Percentiles rank a stretch among this genome's conserved stretches.
phyloP scores from a whole-genome alignment of 2,797 vertebrate genomes.

The Schizopygopsis pylzovi region DNA sequence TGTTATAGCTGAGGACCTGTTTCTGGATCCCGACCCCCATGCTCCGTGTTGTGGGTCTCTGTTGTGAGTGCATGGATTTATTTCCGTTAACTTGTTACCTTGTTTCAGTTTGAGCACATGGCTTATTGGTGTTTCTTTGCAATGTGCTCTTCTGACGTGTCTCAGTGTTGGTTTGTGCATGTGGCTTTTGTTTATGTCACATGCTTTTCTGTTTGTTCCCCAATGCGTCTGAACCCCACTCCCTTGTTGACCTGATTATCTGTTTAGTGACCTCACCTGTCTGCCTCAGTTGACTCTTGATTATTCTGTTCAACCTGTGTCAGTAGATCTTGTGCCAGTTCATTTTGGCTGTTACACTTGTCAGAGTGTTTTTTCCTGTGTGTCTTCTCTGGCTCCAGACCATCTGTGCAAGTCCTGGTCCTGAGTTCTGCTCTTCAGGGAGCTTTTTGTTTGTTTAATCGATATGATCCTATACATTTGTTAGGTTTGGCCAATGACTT shows the following conservation, averaged over 20 bases:
- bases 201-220: neutral
- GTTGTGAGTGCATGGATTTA: neutral
- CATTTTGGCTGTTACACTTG: neutral
- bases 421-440: no score
- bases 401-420: no score
- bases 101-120: slow-evolving; percentile 1
- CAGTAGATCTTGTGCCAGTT: neutral
- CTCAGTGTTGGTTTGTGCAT: neutral
- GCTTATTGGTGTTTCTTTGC: neutral
- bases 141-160: neutral
- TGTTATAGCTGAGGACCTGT: neutral
- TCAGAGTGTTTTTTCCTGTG: neutral
- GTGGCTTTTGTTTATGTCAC: no score
- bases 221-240: neutral
- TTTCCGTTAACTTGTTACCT: neutral
- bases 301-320: neutral
- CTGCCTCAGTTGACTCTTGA: neutral
- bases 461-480: no score
- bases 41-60: neutral
- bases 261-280: neutral
- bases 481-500: no score
- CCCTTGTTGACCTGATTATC: neutral
- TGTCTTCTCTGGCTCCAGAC: neutral
- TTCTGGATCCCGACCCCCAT: neutral
- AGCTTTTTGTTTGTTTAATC: no score